Percentiles rank a stretch among this genome's conserved stretches.
Conservation (phyloP, 2,888 invertebrate genomes). For the Aromia moschata region DNA sequence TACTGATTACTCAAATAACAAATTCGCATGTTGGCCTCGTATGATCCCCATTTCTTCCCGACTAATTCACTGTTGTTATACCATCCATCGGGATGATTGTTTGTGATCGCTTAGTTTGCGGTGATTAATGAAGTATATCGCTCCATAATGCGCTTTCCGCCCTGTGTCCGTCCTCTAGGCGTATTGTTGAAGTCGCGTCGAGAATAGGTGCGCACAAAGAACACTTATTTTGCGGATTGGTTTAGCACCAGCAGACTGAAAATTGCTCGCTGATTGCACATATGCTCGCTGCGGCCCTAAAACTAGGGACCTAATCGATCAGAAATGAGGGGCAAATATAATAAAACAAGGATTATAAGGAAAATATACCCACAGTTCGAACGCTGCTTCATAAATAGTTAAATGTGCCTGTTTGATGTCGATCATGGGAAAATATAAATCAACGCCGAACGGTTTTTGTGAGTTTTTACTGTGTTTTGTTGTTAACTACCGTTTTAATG, state of each 20-base stretch:
- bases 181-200: slow-evolving; percentile 56
- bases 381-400: neutral
- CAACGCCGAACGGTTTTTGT: too few species aligned
- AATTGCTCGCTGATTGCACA: slow-evolving; percentile 29
- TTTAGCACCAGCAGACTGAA: slow-evolving; percentile 46
- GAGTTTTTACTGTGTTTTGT: too few species aligned
- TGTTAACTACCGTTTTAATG: too few species aligned
- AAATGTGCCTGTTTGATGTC: neutral
- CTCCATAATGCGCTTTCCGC: slow-evolving; percentile 37
- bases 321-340: slow-evolving; percentile 40
- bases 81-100: slow-evolving; percentile 28
- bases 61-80: slow-evolving; percentile 25
- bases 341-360: slow-evolving; percentile 8
- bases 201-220: slow-evolving; percentile 41
- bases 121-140: slow-evolving; percentile 39
- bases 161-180: slow-evolving; percentile 54
- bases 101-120: slow-evolving; percentile 18
- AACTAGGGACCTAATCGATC: slow-evolving; percentile 42
- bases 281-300: slow-evolving; percentile 30
- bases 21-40: neutral
- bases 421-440: slow-evolving; percentile 12
- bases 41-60: slow-evolving; percentile 1
- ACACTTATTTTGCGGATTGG: slow-evolving; percentile 41
- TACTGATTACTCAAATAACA: too few species aligned
- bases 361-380: slow-evolving; percentile 8